Percentiles rank a stretch among this genome's conserved stretches.
These are phyloP conservation scores for Agrochola lychnidis DNA, from an alignment of 2,888 invertebrate genomes.

Conservation along the genomic window DNA sequence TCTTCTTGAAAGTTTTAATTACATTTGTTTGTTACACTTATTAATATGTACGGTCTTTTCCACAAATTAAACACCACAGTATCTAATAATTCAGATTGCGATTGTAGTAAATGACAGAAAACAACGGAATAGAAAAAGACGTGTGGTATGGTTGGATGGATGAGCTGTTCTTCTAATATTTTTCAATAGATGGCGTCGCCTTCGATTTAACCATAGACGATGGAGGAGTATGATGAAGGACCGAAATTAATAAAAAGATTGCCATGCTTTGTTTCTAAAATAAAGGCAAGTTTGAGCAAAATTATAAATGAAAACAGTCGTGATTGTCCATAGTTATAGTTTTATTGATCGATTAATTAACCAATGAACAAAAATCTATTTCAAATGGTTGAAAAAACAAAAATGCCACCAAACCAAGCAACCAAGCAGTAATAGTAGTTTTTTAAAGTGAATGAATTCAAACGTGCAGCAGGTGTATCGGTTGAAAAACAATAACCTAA, in stretches of 20 bases:
- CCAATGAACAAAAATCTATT: neutral
- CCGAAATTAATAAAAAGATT: constrained; percentile 65
- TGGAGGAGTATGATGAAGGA: constrained; percentile 71
- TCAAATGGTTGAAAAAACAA: neutral
- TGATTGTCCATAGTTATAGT: neutral
- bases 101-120: constrained; percentile 84
- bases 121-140: constrained; percentile 87
- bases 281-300: neutral
- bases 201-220: constrained; percentile 77
- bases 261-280: constrained; percentile 28
- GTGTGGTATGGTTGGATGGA: constrained; percentile 80
- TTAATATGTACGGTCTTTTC: constrained; percentile 74
- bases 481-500: no score
- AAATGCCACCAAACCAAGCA: neutral
- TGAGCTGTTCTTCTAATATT: constrained; percentile 69
- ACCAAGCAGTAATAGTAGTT: no score
- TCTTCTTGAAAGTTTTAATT: constrained; percentile 68
- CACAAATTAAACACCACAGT: constrained; percentile 72
- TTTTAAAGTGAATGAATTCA: no score
- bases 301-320: constrained; percentile 23
- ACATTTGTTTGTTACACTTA: constrained; percentile 75
- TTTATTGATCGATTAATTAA: neutral
- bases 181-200: constrained; percentile 81
- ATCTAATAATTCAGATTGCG: constrained; percentile 79
- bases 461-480: no score